Base-by-base conservation (phyloP, 2,797 vertebrate genomes). In the Micropoecilia bifurca region DNA sequence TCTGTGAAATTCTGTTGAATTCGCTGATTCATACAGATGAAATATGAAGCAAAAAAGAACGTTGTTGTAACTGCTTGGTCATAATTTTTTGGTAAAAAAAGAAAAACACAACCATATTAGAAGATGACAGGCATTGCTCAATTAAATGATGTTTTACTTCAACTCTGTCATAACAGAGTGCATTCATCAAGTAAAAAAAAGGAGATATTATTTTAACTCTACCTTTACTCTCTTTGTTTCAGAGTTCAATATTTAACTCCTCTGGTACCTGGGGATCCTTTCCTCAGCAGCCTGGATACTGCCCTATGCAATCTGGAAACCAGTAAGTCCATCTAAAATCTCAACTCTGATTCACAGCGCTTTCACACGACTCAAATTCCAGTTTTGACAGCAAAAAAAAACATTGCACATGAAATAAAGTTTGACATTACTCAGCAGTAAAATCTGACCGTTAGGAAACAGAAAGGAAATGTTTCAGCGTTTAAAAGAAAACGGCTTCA, bases 301-400 rank as follows among this genome's bases (percentile, higher is more conserved):
- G 92, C 91, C 94, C 95, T 95, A 95, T 96, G 94, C 95, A 95
- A 94, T 90, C 95, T 94, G 95, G 91, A 93, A 95, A 95, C 93
- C 96, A 96, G 96, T 96, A 95, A 96, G 96, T 96, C 33, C 3
- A 63, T 25, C 63, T 68, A 76, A 46, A 53, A 53, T 59, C 33
- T 25, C 9, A 28, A 30, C 20, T 47, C 77, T 36, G 1, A 6
- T 1, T 53, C 53, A 77, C 22, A 14, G n/a, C n/a, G 43, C 20
- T 9, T 6, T 25, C 72, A 71, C 16, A 45, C 9, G 18, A 59
- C 77, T 47, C 13, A 25, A 36, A n/a, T 39, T 66, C 55, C 9
- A 14, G 1, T 3, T 1, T 25, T 72, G 39, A 45, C 25, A 45
- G 6, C 36, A 80, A 36, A 55, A 73, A 80, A 36, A 55, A 73